Evolutionary conservation across 2,797 vertebrate species (phyloP), one percentile per base, ranked within the genome.

Genomic region (Peromyscus attwateri): DNA sequence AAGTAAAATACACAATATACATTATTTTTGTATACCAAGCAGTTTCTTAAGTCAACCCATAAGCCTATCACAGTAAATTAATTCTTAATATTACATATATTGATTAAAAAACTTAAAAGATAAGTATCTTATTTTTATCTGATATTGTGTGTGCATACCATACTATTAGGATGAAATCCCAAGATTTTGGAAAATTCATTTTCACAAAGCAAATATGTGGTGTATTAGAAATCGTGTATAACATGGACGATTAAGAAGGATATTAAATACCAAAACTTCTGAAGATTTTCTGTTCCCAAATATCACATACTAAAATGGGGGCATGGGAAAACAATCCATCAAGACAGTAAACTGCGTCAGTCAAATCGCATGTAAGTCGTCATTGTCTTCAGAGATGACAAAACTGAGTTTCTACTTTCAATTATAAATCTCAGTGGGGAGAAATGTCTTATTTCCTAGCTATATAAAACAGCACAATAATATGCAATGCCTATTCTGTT

Each of bases 371-470:
- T 37, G 29, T 4, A 92, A 84, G 29, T 64, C n/a, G 0, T 46
- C 37, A 80, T 76, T 11, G 21, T 80, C 92, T 95, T 95, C 60
- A 94, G 31, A 90, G 60, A 3, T 49, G 93, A 80, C 29, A 17
- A 84, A 94, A 91, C 71, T 92, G 57, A 95, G 77, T 93, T 89
- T 76, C 92, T 49, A 91, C 21, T 57, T 95, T 31, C 23, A 68
- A 75, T 34, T 68, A 5, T 12, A 76, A 81, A 76, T 79, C 14
- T 91, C n/a, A 73, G 21, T 16, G 17, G 85, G 0, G 4, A 23
- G 16, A 88, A 93, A 76, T 83, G 23, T 6, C 34, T 29, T 68
- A 43, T 60, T 14, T 60, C 40, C 37, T 89, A 95, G 81, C 4
- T 80, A 64, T 29, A 77, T 84, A 95, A 89, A 89, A 91, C 37